Base-by-base conservation (phyloP, 1,140 invertebrate species). In the Drosophila bocki region DNA sequence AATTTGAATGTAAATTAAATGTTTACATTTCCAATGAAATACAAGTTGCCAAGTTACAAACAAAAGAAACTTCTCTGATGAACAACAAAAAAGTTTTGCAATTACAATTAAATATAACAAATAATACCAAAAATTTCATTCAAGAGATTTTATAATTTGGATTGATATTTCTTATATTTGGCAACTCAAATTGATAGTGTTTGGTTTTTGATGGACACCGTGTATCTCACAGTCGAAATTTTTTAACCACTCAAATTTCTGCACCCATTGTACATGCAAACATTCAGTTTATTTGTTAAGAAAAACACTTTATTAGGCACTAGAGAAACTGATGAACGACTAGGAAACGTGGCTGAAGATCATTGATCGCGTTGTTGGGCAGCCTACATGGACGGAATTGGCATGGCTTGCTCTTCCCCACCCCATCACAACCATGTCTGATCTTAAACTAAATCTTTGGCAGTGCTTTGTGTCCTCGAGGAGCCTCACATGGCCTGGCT, bases 351-450 rank as follows among this genome's bases (percentile, higher is more conserved):
- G 56, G 60, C 72, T 53, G 37, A 61, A 26, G 37, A 72, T 71
- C 53, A 35, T 42, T 41, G 44, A 51, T 67, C 57, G 41, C 19
- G 17, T 54, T 48, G 32, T 61, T 42, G 48, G 51, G 45, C 80
- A 84, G 74, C 78, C 75, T 56, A 75, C 83, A 67, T 86, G 82
- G 82, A 87, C 84, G 84, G 84, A 88, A 87, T 88, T 68, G 78
- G 68, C 79, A 74, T 80, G 62, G 48, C 59, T 64, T 78, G 62
- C 39, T 61, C 26, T 60, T 32, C 44, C 44, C 44, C 35, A 48
- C 39, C 29, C 13, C 35, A 58, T 48, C 39, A 45, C 33, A 54
- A 54, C 51, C 51, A 54, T 37, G 51, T 56, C 22, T 42, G 29
- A 48, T 78, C 65, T 75, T 86, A 87, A 79, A 78, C 69, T 78